phyloP scores from a whole-genome alignment of 2,888 invertebrate species.

The Sclerodermus sp. region DNA sequence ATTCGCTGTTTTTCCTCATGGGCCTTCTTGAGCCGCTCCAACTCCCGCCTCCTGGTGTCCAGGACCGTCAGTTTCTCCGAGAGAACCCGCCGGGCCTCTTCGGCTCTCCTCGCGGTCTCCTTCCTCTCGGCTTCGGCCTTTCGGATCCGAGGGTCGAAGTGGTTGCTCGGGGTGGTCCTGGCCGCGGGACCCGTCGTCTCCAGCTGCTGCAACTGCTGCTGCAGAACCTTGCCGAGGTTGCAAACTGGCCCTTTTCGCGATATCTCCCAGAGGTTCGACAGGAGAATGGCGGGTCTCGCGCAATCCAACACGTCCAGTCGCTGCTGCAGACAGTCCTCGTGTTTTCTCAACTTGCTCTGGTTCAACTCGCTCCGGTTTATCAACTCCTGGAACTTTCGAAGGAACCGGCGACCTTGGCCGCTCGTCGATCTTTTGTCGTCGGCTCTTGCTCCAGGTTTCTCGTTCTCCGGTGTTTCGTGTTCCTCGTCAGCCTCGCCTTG shows the following conservation, averaged over 20 bases:
- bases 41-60: conserved; percentile 25
- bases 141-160: conserved; percentile 43
- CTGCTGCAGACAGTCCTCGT: conserved; percentile 60
- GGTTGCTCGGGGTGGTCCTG: conserved; percentile 34
- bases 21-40: conserved; percentile 36
- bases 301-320: conserved; percentile 64
- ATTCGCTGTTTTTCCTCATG: conserved; percentile 31
- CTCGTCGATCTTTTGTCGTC: conserved; percentile 9
- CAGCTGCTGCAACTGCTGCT: conserved; percentile 10
- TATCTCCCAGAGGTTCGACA: conserved; percentile 64
- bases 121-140: conserved; percentile 44
- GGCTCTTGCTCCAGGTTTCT: conserved; percentile 2
- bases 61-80: conserved; percentile 30
- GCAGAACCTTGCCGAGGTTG: conserved; percentile 16
- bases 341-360: conserved; percentile 60
- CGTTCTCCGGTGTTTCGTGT: conserved; percentile 1
- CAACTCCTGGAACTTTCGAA: conserved; percentile 43
- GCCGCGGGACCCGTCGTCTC: conserved; percentile 4
- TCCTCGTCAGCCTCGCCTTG: neutral
- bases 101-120: conserved; percentile 31
- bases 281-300: conserved; percentile 66
- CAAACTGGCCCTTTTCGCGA: conserved; percentile 25
- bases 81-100: conserved; percentile 35
- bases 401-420: conserved; percentile 14
- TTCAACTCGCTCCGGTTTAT: conserved; percentile 63